Base-by-base conservation (phyloP, 1,140 invertebrate species). In the Bombus consobrinus region DNA sequence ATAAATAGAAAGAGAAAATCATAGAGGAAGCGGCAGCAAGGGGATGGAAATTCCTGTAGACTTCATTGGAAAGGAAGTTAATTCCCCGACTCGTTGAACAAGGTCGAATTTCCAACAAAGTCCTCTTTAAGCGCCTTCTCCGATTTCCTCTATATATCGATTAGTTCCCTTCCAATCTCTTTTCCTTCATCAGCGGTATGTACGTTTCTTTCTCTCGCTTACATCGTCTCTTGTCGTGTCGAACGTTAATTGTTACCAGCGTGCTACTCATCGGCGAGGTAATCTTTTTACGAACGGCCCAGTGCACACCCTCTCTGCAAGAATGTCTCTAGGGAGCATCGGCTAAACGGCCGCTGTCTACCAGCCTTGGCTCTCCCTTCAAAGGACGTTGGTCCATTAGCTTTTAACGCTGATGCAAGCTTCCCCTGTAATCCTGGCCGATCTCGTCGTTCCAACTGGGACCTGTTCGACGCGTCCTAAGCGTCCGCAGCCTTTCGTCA, bases 401-500 rank as follows among this genome's bases (percentile, higher is more conserved):
- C 82, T 84, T 87, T 87, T 87, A 87, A 64, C 86, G 86, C 82
- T 80, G 81, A 83, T 73, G 85, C 82, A 59, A 79, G 68, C 85
- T 79, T 59, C 28, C 62, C 43, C 86, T 71, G 68, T 79, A 84
- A 87, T 87, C 86, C 86, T 28, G 34, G 41, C 10, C 41, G 59
- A 39, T 73, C 57, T 43, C 8, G 2, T 43, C 12, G 12, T 47
- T 25, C 47, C 66, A 57, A 34, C 37, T 18, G 25, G 28, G 80
- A 69, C n/a, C 74, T n/a, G 25, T 57, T 34, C 62, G 22, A 79
- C 68, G 77, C 28, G 39, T 59, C 47, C 68, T 69, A 9, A 2
- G 34, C 47, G 47, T 5, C 12, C 39, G 3, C 69, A 5, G n/a
- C 5, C 25, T 13, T 72, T 37, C 22, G 37, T 28, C 9, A 10